phyloP scores from a whole-genome alignment of 2,113 vertebrate species.

The Speoplatyrhinus poulsoni region DNA sequence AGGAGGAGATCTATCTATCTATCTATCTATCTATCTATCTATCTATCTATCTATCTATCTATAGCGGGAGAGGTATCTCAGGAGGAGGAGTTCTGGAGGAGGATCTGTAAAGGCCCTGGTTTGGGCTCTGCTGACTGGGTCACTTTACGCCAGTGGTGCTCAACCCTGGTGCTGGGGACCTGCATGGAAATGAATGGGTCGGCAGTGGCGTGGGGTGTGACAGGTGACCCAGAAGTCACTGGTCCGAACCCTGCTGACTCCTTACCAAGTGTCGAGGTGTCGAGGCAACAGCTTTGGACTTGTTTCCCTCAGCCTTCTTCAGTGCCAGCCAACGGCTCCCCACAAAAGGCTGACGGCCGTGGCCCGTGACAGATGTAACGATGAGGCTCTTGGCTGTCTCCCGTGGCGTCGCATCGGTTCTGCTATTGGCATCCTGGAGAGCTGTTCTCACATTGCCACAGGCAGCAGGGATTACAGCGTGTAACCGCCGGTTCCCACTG shows the following conservation, averaged over 20 bases:
- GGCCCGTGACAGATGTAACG: slow-evolving; percentile 26
- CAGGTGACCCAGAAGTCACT: too few relatives aligned
- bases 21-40: too few relatives aligned
- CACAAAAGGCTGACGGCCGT: slow-evolving; percentile 11
- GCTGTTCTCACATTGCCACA: slow-evolving; percentile 21
- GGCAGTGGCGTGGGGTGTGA: too few relatives aligned
- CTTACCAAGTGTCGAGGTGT: too few relatives aligned
- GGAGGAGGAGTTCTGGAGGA: slow-evolving; percentile 11
- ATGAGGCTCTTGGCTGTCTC: slow-evolving; percentile 24
- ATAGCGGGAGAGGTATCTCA: not conserved
- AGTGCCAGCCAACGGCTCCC: not conserved
- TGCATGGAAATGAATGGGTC: too few relatives aligned
- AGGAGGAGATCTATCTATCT: not conserved
- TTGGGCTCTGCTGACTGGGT: slow-evolving; percentile 51
- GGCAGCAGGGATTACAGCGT: slow-evolving; percentile 39
- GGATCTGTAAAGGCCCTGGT: slow-evolving; percentile 49
- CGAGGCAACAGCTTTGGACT: not conserved
- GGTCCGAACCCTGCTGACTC: too few relatives aligned
- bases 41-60: too few relatives aligned
- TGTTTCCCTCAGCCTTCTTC: not conserved
- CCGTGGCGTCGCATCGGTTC: slow-evolving; percentile 48
- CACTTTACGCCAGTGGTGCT: slow-evolving; percentile 8
- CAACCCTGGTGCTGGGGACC: too few relatives aligned
- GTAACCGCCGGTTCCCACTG: slow-evolving; percentile 42
- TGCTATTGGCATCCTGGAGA: slow-evolving; percentile 37